These are phyloP conservation scores for Pelodiscus sinensis DNA, from an alignment of 2,113 vertebrate genomes.

Conservation along the genomic window DNA sequence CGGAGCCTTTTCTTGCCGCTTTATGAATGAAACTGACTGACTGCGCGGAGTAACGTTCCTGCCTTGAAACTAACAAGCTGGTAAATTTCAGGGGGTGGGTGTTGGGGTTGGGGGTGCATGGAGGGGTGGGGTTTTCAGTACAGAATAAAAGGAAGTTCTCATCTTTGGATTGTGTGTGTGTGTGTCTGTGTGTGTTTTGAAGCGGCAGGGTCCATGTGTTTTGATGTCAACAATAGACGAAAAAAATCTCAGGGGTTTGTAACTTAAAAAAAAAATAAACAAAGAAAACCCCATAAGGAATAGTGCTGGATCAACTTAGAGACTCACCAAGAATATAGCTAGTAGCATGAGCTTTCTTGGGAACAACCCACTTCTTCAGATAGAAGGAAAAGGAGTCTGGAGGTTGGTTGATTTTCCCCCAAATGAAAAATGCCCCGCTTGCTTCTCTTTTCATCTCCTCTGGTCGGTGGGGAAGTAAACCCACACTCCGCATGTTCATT, in stretches of 20 bases:
- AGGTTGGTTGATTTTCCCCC: background rate
- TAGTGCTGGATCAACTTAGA: too few species aligned
- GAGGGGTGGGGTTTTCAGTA: background rate
- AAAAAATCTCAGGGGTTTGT: background rate
- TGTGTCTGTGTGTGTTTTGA: too few species aligned
- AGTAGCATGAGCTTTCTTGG: too few species aligned
- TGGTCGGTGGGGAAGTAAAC: background rate
- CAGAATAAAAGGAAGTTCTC: fast-evolving
- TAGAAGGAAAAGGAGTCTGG: background rate
- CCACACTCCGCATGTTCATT: background rate
- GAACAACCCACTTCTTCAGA: too few species aligned
- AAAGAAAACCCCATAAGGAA: too few species aligned
- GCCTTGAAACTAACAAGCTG: background rate
- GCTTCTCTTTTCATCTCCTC: too few species aligned
- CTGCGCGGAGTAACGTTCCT: background rate
- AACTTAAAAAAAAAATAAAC: too few species aligned
- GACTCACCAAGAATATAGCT: too few species aligned
- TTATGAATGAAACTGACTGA: background rate
- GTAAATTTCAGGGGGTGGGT: background rate
- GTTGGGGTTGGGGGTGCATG: too few species aligned
- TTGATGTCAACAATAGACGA: background rate
- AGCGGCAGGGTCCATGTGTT: background rate
- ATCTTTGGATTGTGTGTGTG: too few species aligned
- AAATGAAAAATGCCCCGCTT: background rate
- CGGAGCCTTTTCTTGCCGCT: background rate